Percentiles rank a stretch among this genome's conserved stretches.
These are phyloP conservation scores for Rhingia rostrata DNA, from an alignment of 2,888 invertebrate genomes.

Conservation along the genomic window DNA sequence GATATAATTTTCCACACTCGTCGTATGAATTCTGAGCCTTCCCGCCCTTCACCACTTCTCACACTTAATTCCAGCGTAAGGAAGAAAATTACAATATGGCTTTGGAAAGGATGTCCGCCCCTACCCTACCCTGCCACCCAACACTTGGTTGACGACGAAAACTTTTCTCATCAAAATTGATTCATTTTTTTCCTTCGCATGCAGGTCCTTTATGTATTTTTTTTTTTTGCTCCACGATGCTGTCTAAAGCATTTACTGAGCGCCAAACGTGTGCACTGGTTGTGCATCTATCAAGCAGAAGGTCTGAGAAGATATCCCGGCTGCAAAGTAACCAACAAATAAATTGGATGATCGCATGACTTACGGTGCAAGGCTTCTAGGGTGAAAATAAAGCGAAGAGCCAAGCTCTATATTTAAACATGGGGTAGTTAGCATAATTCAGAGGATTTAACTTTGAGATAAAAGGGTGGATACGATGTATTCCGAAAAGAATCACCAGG, in stretches of 20 bases:
- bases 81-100: slow-evolving; percentile 49
- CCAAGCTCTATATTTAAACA: slow-evolving; percentile 23
- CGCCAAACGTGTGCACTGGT: slow-evolving; percentile 6
- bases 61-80: background rate
- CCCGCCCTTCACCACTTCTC: background rate
- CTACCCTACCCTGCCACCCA: background rate
- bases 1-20: background rate
- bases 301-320: slow-evolving; percentile 9
- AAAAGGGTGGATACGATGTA: slow-evolving; percentile 11
- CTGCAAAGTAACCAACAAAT: slow-evolving; percentile 38
- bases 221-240: background rate
- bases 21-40: slow-evolving; percentile 7
- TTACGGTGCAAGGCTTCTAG: slow-evolving; percentile 34
- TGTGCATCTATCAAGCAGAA: slow-evolving; percentile 39
- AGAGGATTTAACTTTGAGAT: slow-evolving; percentile 17
- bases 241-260: slow-evolving; percentile 16
- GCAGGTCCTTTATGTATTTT: background rate
- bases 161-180: slow-evolving; percentile 64
- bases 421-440: slow-evolving; percentile 51
- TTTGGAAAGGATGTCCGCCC: slow-evolving; percentile 17
- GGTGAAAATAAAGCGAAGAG: background rate
- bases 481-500: background rate
- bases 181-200: slow-evolving; percentile 27
- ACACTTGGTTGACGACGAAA: slow-evolving; percentile 38
- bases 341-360: slow-evolving; percentile 61